phyloP scores from a whole-genome alignment of 2,113 vertebrate genomes.

The Psephotus haematonotus region DNA sequence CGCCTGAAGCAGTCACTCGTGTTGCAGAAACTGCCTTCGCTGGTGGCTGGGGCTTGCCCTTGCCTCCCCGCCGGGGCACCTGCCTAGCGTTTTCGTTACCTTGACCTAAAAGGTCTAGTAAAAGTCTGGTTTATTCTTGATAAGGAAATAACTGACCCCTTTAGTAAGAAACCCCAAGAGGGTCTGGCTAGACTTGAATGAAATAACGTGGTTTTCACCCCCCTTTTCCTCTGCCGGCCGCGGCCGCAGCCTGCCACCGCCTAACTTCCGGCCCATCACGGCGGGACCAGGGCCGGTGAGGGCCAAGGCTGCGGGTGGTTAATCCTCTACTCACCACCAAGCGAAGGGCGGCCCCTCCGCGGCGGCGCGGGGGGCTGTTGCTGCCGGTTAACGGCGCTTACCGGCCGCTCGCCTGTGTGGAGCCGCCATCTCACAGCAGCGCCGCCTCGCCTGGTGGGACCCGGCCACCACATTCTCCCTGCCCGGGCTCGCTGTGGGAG shows the following conservation, averaged over 20 bases:
- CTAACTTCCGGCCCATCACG: fast-evolving
- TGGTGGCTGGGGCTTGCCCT: not conserved
- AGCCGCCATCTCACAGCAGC: not conserved
- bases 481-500: not conserved
- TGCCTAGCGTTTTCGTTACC: not conserved
- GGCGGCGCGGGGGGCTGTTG: too few species aligned
- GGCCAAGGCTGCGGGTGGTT: fast-evolving
- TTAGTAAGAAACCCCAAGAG: not conserved
- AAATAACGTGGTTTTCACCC: not conserved
- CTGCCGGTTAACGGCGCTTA: not conserved
- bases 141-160: not conserved
- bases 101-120: not conserved
- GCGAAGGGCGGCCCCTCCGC: not conserved
- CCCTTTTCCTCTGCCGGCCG: not conserved
- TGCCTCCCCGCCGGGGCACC: too few species aligned
- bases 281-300: too few species aligned
- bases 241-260: not conserved
- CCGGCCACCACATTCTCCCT: not conserved
- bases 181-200: not conserved
- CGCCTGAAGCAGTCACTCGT: not conserved
- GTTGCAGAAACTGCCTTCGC: not conserved
- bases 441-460: not conserved
- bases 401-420: fast-evolving
- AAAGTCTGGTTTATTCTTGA: not conserved
- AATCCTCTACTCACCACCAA: not conserved